Evolutionary conservation across 2,113 vertebrate genomes (phyloP).

Genomic region (Aix galericulata): DNA sequence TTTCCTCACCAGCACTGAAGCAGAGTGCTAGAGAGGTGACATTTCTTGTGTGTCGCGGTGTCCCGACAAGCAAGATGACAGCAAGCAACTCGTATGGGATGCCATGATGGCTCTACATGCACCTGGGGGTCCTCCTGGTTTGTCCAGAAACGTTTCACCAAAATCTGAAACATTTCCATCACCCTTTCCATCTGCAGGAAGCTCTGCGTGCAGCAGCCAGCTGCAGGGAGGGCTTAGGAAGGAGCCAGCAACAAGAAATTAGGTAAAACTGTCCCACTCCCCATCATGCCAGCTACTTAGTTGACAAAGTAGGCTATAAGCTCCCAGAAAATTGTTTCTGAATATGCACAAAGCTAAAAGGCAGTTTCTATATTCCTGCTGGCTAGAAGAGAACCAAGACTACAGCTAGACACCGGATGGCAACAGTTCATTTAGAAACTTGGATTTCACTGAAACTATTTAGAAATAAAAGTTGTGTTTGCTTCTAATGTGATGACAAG

Average conservation of each 20-base stretch:
- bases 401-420: not conserved
- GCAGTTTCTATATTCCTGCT: not conserved
- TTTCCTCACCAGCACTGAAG: not conserved
- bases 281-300: not conserved
- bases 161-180: not conserved
- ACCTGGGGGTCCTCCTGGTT: not conserved
- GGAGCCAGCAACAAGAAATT: not conserved
- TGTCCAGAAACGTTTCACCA: not conserved
- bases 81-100: rapidly evolving
- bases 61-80: not conserved
- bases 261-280: not conserved
- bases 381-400: not conserved
- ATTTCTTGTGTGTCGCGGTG: not conserved
- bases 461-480: not conserved
- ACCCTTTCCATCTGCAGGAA: not conserved
- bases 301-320: not conserved
- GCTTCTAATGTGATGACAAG: not conserved
- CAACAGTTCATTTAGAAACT: not conserved
- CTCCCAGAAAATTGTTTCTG: not conserved
- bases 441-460: not conserved
- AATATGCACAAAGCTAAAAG: not conserved
- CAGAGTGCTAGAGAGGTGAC: not conserved
- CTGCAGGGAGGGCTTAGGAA: rapidly evolving
- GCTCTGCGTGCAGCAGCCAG: rapidly evolving
- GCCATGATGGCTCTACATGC: not conserved